A percentile compares a stretch with the other conserved stretches of the same genome.
phyloP scores from a whole-genome alignment of 2,888 invertebrate genomes.

The Lasioglossum figueresi region DNA sequence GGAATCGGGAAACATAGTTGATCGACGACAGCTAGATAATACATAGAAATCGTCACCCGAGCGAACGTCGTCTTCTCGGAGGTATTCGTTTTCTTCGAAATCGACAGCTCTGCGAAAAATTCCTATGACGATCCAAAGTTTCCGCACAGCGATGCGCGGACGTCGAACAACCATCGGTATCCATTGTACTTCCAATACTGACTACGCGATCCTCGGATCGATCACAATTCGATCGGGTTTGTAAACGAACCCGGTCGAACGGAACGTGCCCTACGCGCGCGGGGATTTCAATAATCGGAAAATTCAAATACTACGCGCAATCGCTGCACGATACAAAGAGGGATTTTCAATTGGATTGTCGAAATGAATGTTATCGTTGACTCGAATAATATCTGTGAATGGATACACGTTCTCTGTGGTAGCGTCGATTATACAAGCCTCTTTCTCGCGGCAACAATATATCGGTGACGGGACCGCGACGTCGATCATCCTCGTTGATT shows the following conservation, averaged over 20 bases:
- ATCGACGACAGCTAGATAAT: not conserved
- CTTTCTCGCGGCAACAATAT: not conserved
- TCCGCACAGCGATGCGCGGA: not conserved
- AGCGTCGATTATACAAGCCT: not conserved
- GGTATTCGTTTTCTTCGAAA: slow-evolving; percentile 39
- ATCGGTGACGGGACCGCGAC: not conserved
- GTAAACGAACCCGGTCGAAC: slow-evolving; percentile 5
- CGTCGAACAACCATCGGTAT: slow-evolving; percentile 16
- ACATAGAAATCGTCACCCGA: not conserved
- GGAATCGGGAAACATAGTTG: not conserved
- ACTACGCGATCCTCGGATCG: not conserved
- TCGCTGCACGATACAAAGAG: not conserved
- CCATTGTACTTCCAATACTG: not conserved
- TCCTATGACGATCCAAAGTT: slow-evolving; percentile 10
- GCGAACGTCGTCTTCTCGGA: slow-evolving; percentile 19
- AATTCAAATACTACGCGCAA: not conserved
- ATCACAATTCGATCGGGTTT: not conserved
- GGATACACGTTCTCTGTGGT: no score
- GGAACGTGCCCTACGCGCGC: not conserved
- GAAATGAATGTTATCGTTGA: not conserved
- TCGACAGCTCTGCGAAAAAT: slow-evolving; percentile 7
- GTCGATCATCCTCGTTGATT: not conserved
- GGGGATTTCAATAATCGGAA: not conserved
- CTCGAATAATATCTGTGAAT: not conserved
- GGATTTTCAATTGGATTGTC: not conserved